A percentile compares a stretch with the other conserved stretches of the same genome.
phyloP scores from a whole-genome alignment of 2,888 invertebrate genomes.

The Erebia ligea region DNA sequence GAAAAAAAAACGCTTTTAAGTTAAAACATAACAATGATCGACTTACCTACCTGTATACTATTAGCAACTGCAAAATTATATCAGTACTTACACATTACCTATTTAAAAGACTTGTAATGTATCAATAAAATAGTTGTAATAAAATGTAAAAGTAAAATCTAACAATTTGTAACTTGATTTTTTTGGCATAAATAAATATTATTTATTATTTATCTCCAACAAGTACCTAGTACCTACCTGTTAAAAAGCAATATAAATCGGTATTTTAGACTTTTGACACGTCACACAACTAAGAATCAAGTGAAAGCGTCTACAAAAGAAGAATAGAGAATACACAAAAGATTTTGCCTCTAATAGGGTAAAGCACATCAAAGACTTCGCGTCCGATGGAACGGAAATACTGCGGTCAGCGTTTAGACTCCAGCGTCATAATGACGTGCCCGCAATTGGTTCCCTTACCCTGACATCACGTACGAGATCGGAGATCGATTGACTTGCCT shows the following conservation, averaged over 20 bases:
- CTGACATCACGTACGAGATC: slow-evolving; percentile 61
- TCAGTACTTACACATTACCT: no score
- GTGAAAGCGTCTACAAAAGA: slow-evolving; percentile 7
- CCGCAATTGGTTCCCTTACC: slow-evolving; percentile 72
- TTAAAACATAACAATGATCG: no score
- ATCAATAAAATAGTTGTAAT: no score
- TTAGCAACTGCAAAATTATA: no score
- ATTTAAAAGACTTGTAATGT: no score
- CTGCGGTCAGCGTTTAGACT: slow-evolving; percentile 61
- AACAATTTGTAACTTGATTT: no score
- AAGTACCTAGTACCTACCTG: no score
- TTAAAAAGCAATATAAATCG: not conserved
- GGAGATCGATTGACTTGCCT: slow-evolving; percentile 29
- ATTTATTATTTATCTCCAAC: no score
- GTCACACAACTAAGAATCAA: not conserved
- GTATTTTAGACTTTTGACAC: not conserved
- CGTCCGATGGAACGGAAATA: slow-evolving; percentile 63
- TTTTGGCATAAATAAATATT: no score
- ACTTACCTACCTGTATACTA: no score
- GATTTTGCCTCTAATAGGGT: slow-evolving; percentile 24
- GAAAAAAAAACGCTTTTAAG: not conserved
- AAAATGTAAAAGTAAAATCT: no score
- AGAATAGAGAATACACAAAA: slow-evolving; percentile 15
- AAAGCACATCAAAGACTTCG: slow-evolving; percentile 62
- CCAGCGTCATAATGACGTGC: slow-evolving; percentile 59